Evolutionary conservation across 2,888 invertebrate species (phyloP).

Genomic region (Pemphredon lugubris): DNA sequence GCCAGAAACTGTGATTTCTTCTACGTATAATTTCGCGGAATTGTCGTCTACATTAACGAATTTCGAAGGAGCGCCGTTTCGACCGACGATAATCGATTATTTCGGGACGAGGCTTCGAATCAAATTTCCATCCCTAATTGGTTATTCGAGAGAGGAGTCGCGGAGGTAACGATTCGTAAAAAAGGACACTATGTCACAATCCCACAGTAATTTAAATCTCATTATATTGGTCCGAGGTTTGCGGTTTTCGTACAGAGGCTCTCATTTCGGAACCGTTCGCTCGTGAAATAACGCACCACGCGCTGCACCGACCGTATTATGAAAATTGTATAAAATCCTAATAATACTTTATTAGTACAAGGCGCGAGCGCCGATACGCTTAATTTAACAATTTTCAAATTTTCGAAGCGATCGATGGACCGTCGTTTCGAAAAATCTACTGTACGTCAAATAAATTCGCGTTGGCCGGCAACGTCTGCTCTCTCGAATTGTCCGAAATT

Average conservation of each 20-base stretch:
- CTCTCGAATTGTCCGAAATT: too few relatives aligned
- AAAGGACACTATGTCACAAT: constrained; percentile 79
- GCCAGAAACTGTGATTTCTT: too few relatives aligned
- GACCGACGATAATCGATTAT: constrained; percentile 64
- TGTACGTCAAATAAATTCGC: too few relatives aligned
- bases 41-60: constrained; percentile 47
- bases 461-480: too few relatives aligned
- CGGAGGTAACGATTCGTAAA: constrained; percentile 71
- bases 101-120: constrained; percentile 68
- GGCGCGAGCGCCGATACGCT: too few relatives aligned
- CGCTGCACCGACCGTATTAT: too few relatives aligned
- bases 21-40: constrained; percentile 23
- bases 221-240: constrained; percentile 80
- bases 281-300: too few relatives aligned
- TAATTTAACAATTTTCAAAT: too few relatives aligned
- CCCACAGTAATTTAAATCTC: constrained; percentile 81
- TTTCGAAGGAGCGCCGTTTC: constrained; percentile 35
- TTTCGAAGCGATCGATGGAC: too few relatives aligned
- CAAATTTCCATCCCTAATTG: constrained; percentile 75
- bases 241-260: constrained; percentile 77
- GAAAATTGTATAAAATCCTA: too few relatives aligned
- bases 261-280: constrained; percentile 65
- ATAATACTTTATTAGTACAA: too few relatives aligned
- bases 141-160: constrained; percentile 51
- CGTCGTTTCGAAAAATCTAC: too few relatives aligned